phyloP scores from a whole-genome alignment of 2,113 vertebrate genomes.

The Athene noctua region DNA sequence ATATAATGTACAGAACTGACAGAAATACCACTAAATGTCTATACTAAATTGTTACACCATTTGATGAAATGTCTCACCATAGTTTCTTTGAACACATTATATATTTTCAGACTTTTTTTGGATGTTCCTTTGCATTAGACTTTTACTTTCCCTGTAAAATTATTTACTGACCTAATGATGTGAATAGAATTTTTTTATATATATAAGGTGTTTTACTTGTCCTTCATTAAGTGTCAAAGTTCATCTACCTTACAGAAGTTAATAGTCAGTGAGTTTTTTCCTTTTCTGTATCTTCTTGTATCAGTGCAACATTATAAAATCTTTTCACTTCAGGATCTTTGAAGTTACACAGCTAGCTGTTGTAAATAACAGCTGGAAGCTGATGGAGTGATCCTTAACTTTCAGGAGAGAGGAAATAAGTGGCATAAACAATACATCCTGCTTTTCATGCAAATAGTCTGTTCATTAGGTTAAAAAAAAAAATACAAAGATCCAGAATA shows the following conservation, averaged over 20 bases:
- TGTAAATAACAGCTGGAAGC: conserved; percentile 18
- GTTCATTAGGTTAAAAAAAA: neutral
- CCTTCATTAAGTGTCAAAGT: neutral
- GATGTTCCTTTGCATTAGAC: neutral
- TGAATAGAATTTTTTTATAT: neutral
- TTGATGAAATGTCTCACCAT: neutral
- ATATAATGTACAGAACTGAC: neutral
- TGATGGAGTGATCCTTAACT: neutral
- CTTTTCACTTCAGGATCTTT: conserved; percentile 22
- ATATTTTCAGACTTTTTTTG: neutral
- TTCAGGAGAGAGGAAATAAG: neutral
- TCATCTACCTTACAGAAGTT: neutral
- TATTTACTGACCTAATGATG: neutral
- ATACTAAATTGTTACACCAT: neutral
- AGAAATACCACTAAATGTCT: neutral
- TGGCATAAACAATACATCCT: neutral
- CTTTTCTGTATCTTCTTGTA: neutral
- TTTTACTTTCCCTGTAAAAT: neutral
- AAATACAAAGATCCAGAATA: neutral
- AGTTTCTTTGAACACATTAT: neutral
- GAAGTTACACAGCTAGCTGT: conserved; percentile 2
- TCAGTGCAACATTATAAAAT: neutral
- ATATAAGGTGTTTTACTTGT: neutral
- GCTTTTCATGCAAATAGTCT: neutral
- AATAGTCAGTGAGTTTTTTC: neutral